Conservation (phyloP, 1,140 invertebrate species). For the Apis florea region DNA sequence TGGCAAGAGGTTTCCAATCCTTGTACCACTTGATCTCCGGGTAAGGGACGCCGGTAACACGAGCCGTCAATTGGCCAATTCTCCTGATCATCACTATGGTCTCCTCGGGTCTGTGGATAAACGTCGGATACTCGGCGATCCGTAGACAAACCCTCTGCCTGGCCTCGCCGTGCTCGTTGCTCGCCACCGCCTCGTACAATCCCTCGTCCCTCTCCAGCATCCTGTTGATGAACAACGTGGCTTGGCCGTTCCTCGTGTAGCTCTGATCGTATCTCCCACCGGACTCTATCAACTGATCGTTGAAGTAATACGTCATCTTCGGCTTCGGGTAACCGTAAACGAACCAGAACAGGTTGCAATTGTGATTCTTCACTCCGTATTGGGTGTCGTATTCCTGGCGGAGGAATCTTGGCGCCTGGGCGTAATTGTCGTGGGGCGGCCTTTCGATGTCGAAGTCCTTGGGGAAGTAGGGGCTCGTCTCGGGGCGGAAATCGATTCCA, state of each 20-base stretch:
- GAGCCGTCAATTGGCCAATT: conserved; percentile 89
- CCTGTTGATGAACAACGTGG: conserved; percentile 91
- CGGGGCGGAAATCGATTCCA: conserved; percentile 91
- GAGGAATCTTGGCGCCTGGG: conserved; percentile 90
- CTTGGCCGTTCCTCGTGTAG: conserved; percentile 94
- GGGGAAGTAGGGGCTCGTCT: conserved; percentile 93
- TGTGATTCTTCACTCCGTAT: conserved; percentile 94
- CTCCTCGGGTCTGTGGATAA: conserved; percentile 93
- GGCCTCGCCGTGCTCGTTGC: conserved; percentile 95
- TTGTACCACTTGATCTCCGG: conserved; percentile 99
- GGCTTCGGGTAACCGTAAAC: conserved; percentile 96
- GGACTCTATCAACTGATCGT: conserved; percentile 90
- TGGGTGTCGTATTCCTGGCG: conserved; percentile 91
- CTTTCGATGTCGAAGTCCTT: conserved; percentile 94
- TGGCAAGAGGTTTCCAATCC: conserved; percentile 94
- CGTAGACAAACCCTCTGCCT: conserved; percentile 91
- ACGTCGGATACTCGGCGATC: conserved; percentile 95
- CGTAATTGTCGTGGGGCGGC: conserved; percentile 90
- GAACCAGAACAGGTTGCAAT: conserved; percentile 93
- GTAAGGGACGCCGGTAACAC: conserved; percentile 93
- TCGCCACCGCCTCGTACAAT: conserved; percentile 94
- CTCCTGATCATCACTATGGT: conserved; percentile 87
- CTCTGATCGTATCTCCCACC: conserved; percentile 91
- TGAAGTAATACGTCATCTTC: conserved; percentile 93
- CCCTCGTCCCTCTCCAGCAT: conserved; percentile 96